Conservation (phyloP, 2,797 vertebrate genomes). For the Gymnocypris eckloni region DNA sequence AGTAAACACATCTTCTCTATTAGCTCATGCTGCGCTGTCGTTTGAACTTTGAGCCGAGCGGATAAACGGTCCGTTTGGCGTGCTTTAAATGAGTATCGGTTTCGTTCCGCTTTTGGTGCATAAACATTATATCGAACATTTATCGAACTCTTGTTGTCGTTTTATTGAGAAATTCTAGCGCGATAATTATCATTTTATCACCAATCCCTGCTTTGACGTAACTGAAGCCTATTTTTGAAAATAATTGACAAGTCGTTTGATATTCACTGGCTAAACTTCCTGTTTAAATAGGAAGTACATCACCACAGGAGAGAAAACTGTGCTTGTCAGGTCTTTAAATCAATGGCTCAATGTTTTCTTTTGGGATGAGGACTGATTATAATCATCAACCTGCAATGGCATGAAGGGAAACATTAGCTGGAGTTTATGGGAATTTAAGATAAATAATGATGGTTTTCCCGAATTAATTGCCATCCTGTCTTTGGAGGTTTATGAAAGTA, state of each 20-base stretch:
- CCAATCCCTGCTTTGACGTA: background rate
- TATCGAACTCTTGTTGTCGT: background rate
- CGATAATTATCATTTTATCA: background rate
- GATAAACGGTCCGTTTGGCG: too few species aligned
- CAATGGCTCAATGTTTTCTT: background rate
- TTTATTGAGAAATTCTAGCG: background rate
- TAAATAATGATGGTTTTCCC: constrained; percentile 58
- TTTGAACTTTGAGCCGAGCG: too few species aligned
- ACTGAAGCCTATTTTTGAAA: background rate
- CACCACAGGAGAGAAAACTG: background rate
- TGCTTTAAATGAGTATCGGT: too few species aligned
- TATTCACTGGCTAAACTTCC: background rate
- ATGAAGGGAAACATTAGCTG: constrained; percentile 40
- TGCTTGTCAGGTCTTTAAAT: background rate
- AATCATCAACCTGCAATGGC: constrained; percentile 6
- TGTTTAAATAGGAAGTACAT: background rate
- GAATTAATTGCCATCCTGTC: constrained; percentile 57
- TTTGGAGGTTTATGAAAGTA: constrained; percentile 47
- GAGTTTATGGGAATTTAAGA: constrained; percentile 32
- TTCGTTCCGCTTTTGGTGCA: too few species aligned
- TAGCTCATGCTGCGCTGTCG: too few species aligned
- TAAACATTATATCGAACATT: background rate
- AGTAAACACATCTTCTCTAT: too few species aligned
- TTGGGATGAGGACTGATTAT: constrained; percentile 34
- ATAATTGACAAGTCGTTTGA: background rate